Conservation (phyloP, 2,113 vertebrate species). For the Hypomesus transpacificus region DNA sequence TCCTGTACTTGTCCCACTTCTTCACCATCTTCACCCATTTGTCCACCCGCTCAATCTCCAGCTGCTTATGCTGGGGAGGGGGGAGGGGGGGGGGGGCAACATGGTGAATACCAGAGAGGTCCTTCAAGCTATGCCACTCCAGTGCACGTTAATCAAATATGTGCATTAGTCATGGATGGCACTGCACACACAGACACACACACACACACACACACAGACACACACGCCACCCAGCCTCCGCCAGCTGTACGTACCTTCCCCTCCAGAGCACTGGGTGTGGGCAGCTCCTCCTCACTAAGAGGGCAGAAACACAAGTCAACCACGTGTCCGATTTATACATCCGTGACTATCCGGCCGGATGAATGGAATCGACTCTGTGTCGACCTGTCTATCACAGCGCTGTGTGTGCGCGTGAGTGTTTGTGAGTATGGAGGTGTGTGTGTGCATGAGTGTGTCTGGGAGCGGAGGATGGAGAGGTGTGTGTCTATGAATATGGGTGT, state of each 20-base stretch:
- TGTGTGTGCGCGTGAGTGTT: too few species aligned
- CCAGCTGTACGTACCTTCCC: constrained; percentile 76
- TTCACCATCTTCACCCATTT: constrained; percentile 95
- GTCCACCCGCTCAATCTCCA: constrained; percentile 82
- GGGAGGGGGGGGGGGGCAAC: background rate
- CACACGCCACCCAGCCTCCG: background rate
- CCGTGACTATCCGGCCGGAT: too few species aligned
- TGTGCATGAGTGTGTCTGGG: too few species aligned
- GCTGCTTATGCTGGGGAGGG: constrained; percentile 78
- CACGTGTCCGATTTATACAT: background rate
- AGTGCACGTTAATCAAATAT: background rate
- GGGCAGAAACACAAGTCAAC: constrained; percentile 15
- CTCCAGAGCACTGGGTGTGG: constrained; percentile 77
- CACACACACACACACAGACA: too few species aligned
- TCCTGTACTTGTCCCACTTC: constrained; percentile 88
- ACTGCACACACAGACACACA: too few species aligned
- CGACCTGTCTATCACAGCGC: too few species aligned
- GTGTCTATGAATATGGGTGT: background rate
- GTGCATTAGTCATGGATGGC: too few species aligned
- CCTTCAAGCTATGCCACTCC: background rate
- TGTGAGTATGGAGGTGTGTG: too few species aligned
- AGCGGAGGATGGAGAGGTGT: too few species aligned
- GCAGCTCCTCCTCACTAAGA: constrained; percentile 82
- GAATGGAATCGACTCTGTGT: too few species aligned
- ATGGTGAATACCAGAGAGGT: background rate